These are phyloP conservation scores for Himalopsyche tibetana DNA, from an alignment of 2,888 invertebrate genomes.

Conservation along the genomic window DNA sequence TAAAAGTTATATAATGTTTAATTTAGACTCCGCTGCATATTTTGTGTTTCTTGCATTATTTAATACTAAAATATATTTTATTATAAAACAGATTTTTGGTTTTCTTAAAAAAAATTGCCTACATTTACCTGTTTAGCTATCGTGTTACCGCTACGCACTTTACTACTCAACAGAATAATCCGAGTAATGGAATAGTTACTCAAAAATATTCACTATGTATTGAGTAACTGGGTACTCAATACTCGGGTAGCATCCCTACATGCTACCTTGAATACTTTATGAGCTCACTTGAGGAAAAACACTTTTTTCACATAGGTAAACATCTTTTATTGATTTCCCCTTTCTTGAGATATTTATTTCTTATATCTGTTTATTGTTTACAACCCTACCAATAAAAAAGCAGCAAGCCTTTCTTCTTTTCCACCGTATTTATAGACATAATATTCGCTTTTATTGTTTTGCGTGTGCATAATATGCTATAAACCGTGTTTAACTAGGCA, in stretches of 20 bases:
- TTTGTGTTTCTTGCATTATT: too few relatives aligned
- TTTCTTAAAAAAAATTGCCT: too few relatives aligned
- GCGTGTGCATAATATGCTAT: conserved; percentile 8
- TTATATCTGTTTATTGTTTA: conserved; percentile 34
- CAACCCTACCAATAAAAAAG: background rate
- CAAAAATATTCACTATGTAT: too few relatives aligned
- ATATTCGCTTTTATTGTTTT: conserved; percentile 30
- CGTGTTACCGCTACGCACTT: too few relatives aligned
- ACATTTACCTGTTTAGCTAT: too few relatives aligned
- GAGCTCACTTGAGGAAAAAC: conserved; percentile 19
- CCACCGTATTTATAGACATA: background rate
- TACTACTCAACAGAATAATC: too few relatives aligned
- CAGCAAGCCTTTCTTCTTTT: background rate
- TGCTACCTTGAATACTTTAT: background rate
- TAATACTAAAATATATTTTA: too few relatives aligned
- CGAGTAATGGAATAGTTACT: too few relatives aligned
- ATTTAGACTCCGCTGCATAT: too few relatives aligned
- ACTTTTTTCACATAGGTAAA: conserved; percentile 28
- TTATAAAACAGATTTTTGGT: too few relatives aligned
- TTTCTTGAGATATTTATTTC: conserved; percentile 17
- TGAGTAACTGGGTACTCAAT: too few relatives aligned
- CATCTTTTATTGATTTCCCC: conserved; percentile 15
- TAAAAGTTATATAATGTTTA: too few relatives aligned
- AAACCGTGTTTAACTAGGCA: conserved; percentile 8
- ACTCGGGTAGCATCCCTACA: background rate